Percentiles rank a stretch among this genome's conserved stretches.
These are phyloP conservation scores for Sesia apiformis DNA, from an alignment of 2,888 invertebrate genomes.

Conservation along the genomic window DNA sequence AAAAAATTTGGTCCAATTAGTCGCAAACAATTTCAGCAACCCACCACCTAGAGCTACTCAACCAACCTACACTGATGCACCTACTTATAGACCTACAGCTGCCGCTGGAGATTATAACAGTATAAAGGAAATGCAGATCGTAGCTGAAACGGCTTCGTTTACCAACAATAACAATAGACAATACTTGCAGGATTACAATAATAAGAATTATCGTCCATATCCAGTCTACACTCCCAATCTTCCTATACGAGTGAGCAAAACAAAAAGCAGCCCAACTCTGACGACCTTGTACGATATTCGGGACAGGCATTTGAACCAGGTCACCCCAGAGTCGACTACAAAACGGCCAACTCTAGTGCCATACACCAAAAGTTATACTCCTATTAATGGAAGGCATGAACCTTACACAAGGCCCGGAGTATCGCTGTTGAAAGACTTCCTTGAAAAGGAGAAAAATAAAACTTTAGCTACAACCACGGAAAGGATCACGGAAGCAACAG, in stretches of 20 bases:
- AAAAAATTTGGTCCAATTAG: conserved; percentile 55
- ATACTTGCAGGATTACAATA: conserved; percentile 52
- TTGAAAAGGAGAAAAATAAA: conserved; percentile 56
- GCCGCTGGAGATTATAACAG: conserved; percentile 53
- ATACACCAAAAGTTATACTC: conserved; percentile 50
- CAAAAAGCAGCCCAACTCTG: conserved; percentile 48
- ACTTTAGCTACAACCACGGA: conserved; percentile 32
- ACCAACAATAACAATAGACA: conserved; percentile 70
- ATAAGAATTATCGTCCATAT: conserved; percentile 56
- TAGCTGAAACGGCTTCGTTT: conserved; percentile 86
- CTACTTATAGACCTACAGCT: conserved; percentile 44
- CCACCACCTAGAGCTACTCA: conserved; percentile 38
- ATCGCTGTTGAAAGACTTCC: conserved; percentile 47
- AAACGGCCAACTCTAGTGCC: conserved; percentile 59
- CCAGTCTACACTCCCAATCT: conserved; percentile 57
- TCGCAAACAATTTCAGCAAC: conserved; percentile 50
- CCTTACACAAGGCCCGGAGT: conserved; percentile 67
- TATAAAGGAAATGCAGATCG: conserved; percentile 79
- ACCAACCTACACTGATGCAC: conserved; percentile 44
- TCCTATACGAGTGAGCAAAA: conserved; percentile 31
- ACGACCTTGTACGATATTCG: conserved; percentile 62
- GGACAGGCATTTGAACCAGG: conserved; percentile 30
- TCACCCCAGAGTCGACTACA: conserved; percentile 25
- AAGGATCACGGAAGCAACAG: conserved; percentile 35
- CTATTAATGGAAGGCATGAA: conserved; percentile 39